Conservation (phyloP, 2,797 vertebrate species). For the Lepilemur ruficaudatus region DNA sequence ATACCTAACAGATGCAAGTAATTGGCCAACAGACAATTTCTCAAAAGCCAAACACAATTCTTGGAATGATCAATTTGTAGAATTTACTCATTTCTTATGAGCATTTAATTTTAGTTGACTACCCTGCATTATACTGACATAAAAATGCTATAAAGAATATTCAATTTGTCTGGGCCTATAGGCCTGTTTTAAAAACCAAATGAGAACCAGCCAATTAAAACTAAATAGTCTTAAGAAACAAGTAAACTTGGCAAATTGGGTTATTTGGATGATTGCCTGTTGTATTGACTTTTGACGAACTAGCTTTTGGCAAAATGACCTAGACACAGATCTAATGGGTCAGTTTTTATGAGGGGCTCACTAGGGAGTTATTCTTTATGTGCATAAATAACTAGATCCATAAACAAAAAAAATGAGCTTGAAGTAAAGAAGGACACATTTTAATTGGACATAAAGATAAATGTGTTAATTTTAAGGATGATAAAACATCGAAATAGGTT, state of each 20-base stretch:
- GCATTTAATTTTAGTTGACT: slow-evolving; percentile 23
- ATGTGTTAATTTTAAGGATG: neutral
- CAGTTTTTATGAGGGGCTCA: neutral
- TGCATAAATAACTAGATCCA: neutral
- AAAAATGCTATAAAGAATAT: neutral
- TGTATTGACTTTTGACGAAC: neutral
- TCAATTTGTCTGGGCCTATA: neutral
- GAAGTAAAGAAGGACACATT: neutral
- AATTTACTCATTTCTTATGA: neutral
- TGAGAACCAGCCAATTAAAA: slow-evolving; percentile 27
- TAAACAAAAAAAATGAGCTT: neutral
- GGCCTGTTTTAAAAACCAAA: slow-evolving; percentile 22
- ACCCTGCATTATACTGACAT: neutral
- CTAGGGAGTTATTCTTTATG: neutral
- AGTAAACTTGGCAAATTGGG: neutral
- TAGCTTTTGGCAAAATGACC: neutral
- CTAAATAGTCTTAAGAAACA: neutral
- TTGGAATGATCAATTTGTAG: neutral
- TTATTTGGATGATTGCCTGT: neutral
- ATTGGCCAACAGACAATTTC: neutral
- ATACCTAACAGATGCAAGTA: neutral
- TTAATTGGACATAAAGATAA: neutral
- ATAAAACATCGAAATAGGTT: neutral
- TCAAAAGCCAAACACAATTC: neutral
- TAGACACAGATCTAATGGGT: neutral